Evolutionary conservation across 2,113 vertebrate genomes (phyloP), one percentile per base, ranked within the genome.

Genomic region (Struthidea cinerea): DNA sequence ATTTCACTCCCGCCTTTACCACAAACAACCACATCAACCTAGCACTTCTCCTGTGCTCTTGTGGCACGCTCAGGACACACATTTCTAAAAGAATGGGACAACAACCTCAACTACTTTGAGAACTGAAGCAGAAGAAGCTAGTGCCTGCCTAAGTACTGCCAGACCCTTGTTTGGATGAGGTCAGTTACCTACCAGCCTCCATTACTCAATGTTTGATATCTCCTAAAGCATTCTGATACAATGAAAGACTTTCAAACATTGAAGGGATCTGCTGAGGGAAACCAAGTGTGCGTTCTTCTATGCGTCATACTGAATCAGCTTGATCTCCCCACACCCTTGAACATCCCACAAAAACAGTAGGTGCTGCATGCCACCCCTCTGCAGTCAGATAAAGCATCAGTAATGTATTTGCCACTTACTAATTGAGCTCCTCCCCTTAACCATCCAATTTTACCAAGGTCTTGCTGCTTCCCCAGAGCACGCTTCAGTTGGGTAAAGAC

Each of bases 281-380:
- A 94, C 30, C 60, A 96, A 87, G 78, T 6, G 6, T 37, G 35
- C 82, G 44, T 70, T 89, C 70, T 93, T 82, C 83, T 85, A 78
- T 96, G 93, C 30, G 87, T 94, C 89, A 93, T 4, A 7, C 84
- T 95, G 93, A 95, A 95, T 89, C 89, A 96, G 84, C 59, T 79
- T 91, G 74, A 94, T 94, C 87, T 96, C 89, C 94, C 95, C 95
- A 95, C 96, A 97, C 95, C 96, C 95, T 96, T 12, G 18, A 91
- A 93, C 84, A 90, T 49, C 84, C 95, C 94, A 95, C 92, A 94
- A 92, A 78, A 92, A 96, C 41, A 88, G 85, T 65, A 77, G 90
- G 71, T 92, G 50, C 90, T 82, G 78, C 95, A 77, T 93, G 76
- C 95, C 83, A 92, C 94, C 94, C 35, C 87, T 92, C 81, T 75